Base-by-base conservation (phyloP, 2,113 vertebrate genomes). In the Spheniscus mendiculus region DNA sequence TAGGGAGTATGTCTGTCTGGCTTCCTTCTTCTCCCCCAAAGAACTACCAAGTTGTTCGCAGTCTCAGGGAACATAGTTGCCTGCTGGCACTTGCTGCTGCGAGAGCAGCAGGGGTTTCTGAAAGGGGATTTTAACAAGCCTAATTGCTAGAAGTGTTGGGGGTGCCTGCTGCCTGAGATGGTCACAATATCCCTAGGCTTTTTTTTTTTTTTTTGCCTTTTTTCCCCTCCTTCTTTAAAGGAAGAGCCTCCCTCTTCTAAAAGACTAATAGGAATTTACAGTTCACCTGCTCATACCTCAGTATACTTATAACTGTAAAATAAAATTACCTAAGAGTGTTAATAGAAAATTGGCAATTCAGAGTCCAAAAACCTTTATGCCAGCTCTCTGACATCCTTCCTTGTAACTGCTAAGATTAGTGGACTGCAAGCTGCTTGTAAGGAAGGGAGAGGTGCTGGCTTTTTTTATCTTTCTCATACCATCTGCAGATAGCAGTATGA, bases 401-500 rank as follows among this genome's bases (percentile, higher is more conserved):
- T 81, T 82, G 29, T 82, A 86, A 44, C 45, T 84, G 29, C 44
- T 32, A 72, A 56, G 59, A 85, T 92, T 66, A 81, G 82, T 66
- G 23, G 55, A 89, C 44, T 53, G 23, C 55, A 40, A 90, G 8
- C 36, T 91, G 30, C 52, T 97, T 80, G 40, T 69, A 89, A 32
- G 53, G n/a, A 73, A 84, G 21, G 23, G 27, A 89, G 52, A 77
- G 80, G 78, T 76, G 40, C 82, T 56, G 69, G 26, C 40, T 50
- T 65, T 65, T 84, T 94, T 73, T 47, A 92, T 89, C 83, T 88
- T 95, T 84, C 49, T 96, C 89, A 67, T 45, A 88, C 14, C 83
- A 90, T 97, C 97, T 95, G 49, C 45, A 93, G 90, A 95, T 95
- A 95, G 62, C 36, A 62, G 74, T 90, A 88, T 86, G 66, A 14